Conservation (phyloP, 2,888 invertebrate genomes). For the Liposcelis brunnea region DNA sequence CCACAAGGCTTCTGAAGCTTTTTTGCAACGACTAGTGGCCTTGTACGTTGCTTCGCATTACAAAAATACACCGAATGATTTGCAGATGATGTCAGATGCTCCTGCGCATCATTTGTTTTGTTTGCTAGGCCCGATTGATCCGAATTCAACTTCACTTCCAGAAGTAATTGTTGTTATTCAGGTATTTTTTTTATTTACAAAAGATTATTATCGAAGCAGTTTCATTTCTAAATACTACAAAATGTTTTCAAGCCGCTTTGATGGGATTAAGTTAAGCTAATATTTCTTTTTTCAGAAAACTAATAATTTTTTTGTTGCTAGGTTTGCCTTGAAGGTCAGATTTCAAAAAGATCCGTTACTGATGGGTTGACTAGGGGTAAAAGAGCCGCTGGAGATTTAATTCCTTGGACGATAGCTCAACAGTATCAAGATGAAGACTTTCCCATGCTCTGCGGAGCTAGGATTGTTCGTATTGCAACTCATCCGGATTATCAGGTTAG, state of each 20-base stretch:
- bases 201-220: too few species aligned
- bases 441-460: slow-evolving; percentile 71
- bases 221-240: too few species aligned
- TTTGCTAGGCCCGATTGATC: slow-evolving; percentile 68
- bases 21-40: slow-evolving; percentile 79
- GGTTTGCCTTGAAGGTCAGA: slow-evolving; percentile 46
- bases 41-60: slow-evolving; percentile 97
- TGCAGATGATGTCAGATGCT: slow-evolving; percentile 96
- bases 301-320: slow-evolving; percentile 20
- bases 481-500: slow-evolving; percentile 81
- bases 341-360: slow-evolving; percentile 46
- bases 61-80: slow-evolving; percentile 97
- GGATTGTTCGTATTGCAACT: slow-evolving; percentile 91
- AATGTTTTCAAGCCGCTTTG: too few species aligned
- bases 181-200: slow-evolving; percentile 29
- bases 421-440: slow-evolving; percentile 92
- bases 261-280: too few species aligned
- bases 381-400: slow-evolving; percentile 87
- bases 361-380: slow-evolving; percentile 72
- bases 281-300: slow-evolving; percentile 47
- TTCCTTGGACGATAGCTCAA: slow-evolving; percentile 97
- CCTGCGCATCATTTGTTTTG: slow-evolving; percentile 97
- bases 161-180: slow-evolving; percentile 90
- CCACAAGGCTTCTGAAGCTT: slow-evolving; percentile 81
- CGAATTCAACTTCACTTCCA: slow-evolving; percentile 49